A percentile compares a stretch with the other conserved stretches of the same genome.
Conservation (phyloP, 1,140 invertebrate species). For the Drosophila cardini region DNA sequence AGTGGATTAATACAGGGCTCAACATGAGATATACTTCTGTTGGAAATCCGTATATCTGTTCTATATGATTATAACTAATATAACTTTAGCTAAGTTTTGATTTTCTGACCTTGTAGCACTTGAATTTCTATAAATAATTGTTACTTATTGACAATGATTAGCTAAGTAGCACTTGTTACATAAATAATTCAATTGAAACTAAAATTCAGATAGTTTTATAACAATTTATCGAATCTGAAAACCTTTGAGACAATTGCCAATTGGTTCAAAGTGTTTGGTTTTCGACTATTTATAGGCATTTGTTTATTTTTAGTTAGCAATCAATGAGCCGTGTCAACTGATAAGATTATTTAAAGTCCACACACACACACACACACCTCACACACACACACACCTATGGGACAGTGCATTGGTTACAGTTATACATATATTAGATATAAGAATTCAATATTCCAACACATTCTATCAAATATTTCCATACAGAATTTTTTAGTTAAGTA, state of each 20-base stretch:
- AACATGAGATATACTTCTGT: background rate
- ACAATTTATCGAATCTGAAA: slow-evolving; percentile 1
- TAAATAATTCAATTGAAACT: background rate
- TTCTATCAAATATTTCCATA: background rate
- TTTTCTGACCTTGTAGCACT: background rate
- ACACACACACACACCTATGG: too few relatives aligned
- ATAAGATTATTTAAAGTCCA: slow-evolving; percentile 68
- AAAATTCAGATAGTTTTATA: background rate
- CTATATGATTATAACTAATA: too few relatives aligned
- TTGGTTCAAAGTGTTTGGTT: slow-evolving; percentile 41
- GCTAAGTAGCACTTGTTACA: background rate
- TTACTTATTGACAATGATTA: background rate
- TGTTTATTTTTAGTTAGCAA: slow-evolving; percentile 76
- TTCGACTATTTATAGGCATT: slow-evolving; percentile 67
- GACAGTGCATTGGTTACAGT: slow-evolving; percentile 32
- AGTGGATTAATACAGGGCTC: background rate
- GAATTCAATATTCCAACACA: slow-evolving; percentile 1
- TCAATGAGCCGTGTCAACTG: slow-evolving; percentile 51
- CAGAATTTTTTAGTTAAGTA: background rate
- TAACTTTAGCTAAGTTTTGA: background rate
- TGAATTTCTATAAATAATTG: background rate
- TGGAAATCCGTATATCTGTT: too few relatives aligned
- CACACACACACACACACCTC: too few relatives aligned
- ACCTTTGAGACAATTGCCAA: slow-evolving; percentile 8
- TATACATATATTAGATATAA: slow-evolving; percentile 41